These are phyloP conservation scores for Ormia ochracea DNA, from an alignment of 2,888 invertebrate species.

Conservation along the genomic window DNA sequence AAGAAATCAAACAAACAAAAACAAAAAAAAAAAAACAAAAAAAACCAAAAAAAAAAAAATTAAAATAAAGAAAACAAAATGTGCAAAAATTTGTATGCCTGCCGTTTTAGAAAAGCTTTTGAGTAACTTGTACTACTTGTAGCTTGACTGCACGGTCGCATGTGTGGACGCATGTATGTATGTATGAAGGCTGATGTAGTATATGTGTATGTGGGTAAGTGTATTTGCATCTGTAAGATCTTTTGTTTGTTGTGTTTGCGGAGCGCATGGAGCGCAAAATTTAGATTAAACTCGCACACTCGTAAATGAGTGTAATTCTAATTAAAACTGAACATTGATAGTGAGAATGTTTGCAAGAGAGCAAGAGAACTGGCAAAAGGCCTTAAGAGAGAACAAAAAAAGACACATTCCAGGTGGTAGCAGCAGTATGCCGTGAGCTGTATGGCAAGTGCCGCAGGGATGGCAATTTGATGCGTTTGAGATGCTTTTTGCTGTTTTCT, in stretches of 20 bases:
- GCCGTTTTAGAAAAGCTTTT: constrained; percentile 35
- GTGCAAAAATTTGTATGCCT: constrained; percentile 52
- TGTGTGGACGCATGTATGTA: background rate
- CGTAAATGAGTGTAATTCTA: constrained; percentile 38
- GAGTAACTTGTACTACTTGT: constrained; percentile 16
- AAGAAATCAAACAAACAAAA: no score
- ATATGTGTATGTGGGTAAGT: background rate
- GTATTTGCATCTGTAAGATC: constrained; percentile 35
- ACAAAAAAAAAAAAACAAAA: constrained; percentile 3
- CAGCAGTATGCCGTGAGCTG: no score
- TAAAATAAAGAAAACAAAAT: constrained; percentile 19
- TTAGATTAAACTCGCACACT: background rate
- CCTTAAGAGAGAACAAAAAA: background rate
- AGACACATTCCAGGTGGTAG: no score
- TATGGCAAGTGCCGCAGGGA: no score
- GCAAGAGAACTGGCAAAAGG: no score
- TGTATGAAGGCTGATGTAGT: constrained; percentile 46
- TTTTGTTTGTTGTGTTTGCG: constrained; percentile 41
- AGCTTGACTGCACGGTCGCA: background rate
- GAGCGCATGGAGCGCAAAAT: constrained; percentile 5
- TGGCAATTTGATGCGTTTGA: no score
- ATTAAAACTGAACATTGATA: constrained; percentile 25
- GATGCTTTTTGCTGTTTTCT: no score
- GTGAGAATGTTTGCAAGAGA: background rate
- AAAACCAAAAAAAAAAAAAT: constrained; percentile 23